Evolutionary conservation across 2,113 vertebrate genomes (phyloP), one percentile per base, ranked within the genome.

Genomic region (Ailurus styani): DNA sequence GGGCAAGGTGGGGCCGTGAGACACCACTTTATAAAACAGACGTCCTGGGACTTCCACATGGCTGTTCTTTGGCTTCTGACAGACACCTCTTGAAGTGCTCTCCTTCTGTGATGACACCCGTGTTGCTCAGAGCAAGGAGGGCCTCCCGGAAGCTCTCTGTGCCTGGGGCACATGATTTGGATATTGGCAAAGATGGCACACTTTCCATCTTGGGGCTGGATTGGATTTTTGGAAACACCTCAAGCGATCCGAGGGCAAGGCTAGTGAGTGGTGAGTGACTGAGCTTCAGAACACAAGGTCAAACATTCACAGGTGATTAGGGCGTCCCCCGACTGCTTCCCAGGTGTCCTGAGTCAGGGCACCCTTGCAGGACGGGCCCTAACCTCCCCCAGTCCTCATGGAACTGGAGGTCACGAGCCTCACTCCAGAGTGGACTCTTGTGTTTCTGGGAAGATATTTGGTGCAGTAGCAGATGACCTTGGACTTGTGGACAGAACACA

Each of bases 121-220:
- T 15, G 5, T 97, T 89, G 93, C 87, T 98, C 97, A 97, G 78
- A 86, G 91, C 20, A 10, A 57, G 66, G 87, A 86, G 72, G 54
- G 86, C 83, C 93, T 91, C 89, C 88, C 20, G 85, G 86, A 88
- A 95, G 79, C 72, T 21, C 79, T 62, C 83, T 1, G 17, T 6
- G 78, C 93, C 91, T 25, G 5, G 5, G 91, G 94, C 82, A 18
- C 23, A 21, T 20, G 68, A 31, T 86, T 73, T 25, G 87, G 29
- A 52, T 70, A 81, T 52, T 11, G 21, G 40, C 57, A 87, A 29
- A 73, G 84, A 34, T 0, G 25, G 64, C 70, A 72, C 87, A 64
- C 91, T 54, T 93, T 60, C 91, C 73, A 42, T 77, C 85, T 91
- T 0, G 18, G 7, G 68, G 92, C 64, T 27, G 42, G 93, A 50